Conservation (phyloP, 2,113 vertebrate species). For the Phyllostomus discolor region DNA sequence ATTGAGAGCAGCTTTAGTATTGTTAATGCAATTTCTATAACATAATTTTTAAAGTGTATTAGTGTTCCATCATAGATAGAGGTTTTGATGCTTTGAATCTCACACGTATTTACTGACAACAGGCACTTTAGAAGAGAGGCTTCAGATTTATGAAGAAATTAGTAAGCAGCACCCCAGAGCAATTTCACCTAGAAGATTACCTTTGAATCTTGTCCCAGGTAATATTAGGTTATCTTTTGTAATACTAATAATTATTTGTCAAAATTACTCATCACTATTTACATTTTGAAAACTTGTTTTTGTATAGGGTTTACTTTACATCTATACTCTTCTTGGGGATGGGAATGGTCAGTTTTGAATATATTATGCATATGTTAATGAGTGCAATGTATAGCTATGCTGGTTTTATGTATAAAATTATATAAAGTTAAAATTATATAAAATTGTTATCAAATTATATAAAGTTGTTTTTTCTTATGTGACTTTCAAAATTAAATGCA, state of each 20-base stretch:
- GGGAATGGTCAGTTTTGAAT: neutral
- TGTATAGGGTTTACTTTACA: neutral
- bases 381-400: neutral
- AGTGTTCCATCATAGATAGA: conserved; percentile 26
- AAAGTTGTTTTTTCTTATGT: neutral
- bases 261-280: neutral
- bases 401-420: neutral
- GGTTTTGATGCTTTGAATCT: conserved; percentile 64
- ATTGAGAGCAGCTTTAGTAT: conserved; percentile 20
- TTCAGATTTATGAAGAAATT: conserved; percentile 86
- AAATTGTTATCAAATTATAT: neutral
- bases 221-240: conserved; percentile 74
- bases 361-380: conserved; percentile 10
- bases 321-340: neutral
- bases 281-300: conserved; percentile 12
- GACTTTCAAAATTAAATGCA: neutral
- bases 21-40: neutral
- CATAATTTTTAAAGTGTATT: conserved; percentile 39
- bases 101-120: conserved; percentile 75
- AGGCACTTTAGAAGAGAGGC: conserved; percentile 85
- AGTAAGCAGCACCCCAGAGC: conserved; percentile 84
- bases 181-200: conserved; percentile 85
- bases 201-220: conserved; percentile 87
- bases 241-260: conserved; percentile 34
- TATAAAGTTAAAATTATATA: too few relatives aligned